Conservation (phyloP, 2,888 invertebrate species). For the Cheilosia vulpina region DNA sequence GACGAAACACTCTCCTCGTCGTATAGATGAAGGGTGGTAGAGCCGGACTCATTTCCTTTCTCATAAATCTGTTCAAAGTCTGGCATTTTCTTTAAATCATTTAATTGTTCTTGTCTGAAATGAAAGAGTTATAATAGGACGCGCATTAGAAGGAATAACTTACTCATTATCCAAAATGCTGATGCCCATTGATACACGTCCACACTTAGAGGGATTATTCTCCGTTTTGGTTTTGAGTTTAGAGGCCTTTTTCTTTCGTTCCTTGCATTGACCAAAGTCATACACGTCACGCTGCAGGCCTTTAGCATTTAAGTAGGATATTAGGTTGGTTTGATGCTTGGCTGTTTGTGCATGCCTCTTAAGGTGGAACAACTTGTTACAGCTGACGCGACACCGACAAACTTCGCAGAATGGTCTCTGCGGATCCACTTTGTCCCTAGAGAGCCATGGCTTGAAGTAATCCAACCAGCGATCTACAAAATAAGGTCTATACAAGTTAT, state of each 20-base stretch:
- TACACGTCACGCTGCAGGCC: constrained; percentile 37
- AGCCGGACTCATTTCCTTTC: background rate
- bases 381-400: constrained; percentile 80
- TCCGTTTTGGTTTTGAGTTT: constrained; percentile 16
- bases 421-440: constrained; percentile 78
- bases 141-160: background rate
- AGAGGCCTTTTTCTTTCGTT: constrained; percentile 22
- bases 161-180: constrained; percentile 43
- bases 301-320: constrained; percentile 63
- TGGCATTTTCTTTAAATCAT: constrained; percentile 21
- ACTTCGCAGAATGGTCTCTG: constrained; percentile 81
- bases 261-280: constrained; percentile 56
- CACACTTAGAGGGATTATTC: constrained; percentile 51
- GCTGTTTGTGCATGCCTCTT: constrained; percentile 81
- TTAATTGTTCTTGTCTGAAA: constrained; percentile 40
- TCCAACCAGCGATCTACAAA: constrained; percentile 82
- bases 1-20: background rate
- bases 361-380: constrained; percentile 81
- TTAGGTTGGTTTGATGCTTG: constrained; percentile 80
- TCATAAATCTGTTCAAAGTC: constrained; percentile 51
- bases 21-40: constrained; percentile 34
- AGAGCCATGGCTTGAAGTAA: constrained; percentile 81
- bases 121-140: background rate
- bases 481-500: constrained; percentile 77
- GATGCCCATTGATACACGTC: constrained; percentile 63